Base-by-base conservation (phyloP, 23 tunicate species). In the Corella eumyota region DNA sequence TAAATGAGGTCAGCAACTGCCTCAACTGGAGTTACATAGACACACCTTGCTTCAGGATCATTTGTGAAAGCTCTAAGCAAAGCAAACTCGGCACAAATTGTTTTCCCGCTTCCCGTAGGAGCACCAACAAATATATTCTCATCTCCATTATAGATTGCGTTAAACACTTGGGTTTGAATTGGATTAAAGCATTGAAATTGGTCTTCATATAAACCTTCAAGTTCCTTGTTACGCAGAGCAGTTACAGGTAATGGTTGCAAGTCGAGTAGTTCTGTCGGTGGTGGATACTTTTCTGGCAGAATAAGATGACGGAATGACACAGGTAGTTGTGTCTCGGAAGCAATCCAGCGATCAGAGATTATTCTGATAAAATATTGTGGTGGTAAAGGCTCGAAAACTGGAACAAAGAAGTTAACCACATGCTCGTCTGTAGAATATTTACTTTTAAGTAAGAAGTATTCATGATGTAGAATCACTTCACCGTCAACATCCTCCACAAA, bases 401-500 rank as follows among this genome's bases (percentile, higher is more conserved):
- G 98, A 46, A 92, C 86, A 61, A 92, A 92, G 47, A 92, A 92
- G 48, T 73, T 92, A 67, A 92, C 77, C 30, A 92, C 68, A 57
- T 92, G 98, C 69, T 83, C 98, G 36, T 92, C 98, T n/a, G 67
- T 71, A 5, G 91, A 79, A 72, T 92, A 92, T 40, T 81, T 81
- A 40, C 65, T 77, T 45, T 92, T 92, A 30, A 92, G 71, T 11
- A 92, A 70, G 49, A 92, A 92, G 66, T 75, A 92, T 48, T 92
- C 98, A 64, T 92, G 85, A 65, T 92, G 98, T 20, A 92, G 61
- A 62, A 92, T 76, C n/a, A 83, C 77, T 53, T 92, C 98, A 54
- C 92, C 66, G 66, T 92, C 98, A 45, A 92, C 98, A 65, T 92
- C 98, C 52, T 92, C 98, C 22, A 92, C 98, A 64, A 92, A 68